A percentile compares a stretch with the other conserved stretches of the same genome.
phyloP scores from a whole-genome alignment of 53 echinoderm and acorn worm genomes.

The Paracentrotus lividus region DNA sequence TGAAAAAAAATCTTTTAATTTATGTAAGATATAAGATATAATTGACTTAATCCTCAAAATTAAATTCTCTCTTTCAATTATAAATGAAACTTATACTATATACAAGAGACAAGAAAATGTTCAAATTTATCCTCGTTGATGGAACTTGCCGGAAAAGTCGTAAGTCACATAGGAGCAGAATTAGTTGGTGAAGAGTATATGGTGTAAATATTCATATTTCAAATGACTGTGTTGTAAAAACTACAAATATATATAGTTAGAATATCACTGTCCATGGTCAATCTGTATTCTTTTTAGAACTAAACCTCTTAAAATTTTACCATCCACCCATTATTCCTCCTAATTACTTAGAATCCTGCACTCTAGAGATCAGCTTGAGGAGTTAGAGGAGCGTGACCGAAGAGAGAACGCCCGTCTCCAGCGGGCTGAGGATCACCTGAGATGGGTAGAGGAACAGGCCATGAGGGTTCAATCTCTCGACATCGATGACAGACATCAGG shows the following conservation, averaged over 20 bases:
- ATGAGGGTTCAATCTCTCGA: conserved; percentile 78
- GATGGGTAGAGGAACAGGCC: conserved; percentile 92
- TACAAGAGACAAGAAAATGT: background rate
- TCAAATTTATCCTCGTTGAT: background rate
- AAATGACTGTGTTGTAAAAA: no score
- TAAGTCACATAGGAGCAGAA: background rate
- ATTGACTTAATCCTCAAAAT: no score
- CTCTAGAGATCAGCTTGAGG: conserved; percentile 61
- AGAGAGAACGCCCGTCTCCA: conserved; percentile 58
- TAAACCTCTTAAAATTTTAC: background rate
- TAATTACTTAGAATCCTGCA: conserved; percentile 20
- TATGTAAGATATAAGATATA: no score
- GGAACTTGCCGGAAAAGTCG: background rate
- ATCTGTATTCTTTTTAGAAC: background rate
- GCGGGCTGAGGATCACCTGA: conserved; percentile 79
- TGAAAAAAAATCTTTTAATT: no score
- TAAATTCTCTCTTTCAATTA: no score
- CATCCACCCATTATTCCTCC: background rate
- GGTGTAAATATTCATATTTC: background rate
- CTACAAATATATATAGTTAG: no score
- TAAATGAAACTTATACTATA: no score
- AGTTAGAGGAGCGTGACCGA: conserved; percentile 55
- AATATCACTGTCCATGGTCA: background rate
- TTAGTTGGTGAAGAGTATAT: no score
- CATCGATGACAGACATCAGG: conserved; percentile 68